Percentiles rank a stretch among this genome's conserved stretches.
Evolutionary conservation across 2,113 vertebrate genomes (phyloP).

Genomic region (Zosterops lateralis): DNA sequence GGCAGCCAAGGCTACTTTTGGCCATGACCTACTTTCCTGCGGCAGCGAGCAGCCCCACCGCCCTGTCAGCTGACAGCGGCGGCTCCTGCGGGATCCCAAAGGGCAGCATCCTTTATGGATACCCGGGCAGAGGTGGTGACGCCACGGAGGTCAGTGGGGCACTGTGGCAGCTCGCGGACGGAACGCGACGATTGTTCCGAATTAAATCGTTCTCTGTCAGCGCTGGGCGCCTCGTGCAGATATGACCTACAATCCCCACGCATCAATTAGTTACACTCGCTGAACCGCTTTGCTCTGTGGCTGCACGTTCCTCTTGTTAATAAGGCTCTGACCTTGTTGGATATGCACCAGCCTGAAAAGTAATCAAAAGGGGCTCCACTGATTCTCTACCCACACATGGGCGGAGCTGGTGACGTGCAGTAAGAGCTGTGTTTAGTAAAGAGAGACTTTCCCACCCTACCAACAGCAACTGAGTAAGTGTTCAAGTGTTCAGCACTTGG

Average conservation of each 20-base stretch:
- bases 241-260: neutral
- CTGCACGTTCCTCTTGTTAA: neutral
- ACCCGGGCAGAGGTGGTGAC: neutral
- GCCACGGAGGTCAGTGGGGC: constrained; percentile 34
- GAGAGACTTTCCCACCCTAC: neutral
- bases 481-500: neutral
- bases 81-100: neutral
- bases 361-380: neutral
- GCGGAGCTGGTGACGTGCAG: fast-evolving
- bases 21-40: constrained; percentile 52
- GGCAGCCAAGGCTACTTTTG: constrained; percentile 51
- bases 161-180: neutral
- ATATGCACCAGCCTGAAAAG: neutral
- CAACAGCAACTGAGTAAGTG: neutral
- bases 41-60: neutral
- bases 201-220: neutral
- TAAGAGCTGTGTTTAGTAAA: neutral
- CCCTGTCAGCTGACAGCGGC: neutral
- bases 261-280: neutral
- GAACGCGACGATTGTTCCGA: neutral
- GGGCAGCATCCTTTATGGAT: neutral
- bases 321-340: constrained; percentile 1
- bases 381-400: neutral
- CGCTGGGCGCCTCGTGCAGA: neutral
- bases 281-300: neutral